Evolutionary conservation across 2,797 vertebrate species (phyloP).

Genomic region (Podargus strigoides): DNA sequence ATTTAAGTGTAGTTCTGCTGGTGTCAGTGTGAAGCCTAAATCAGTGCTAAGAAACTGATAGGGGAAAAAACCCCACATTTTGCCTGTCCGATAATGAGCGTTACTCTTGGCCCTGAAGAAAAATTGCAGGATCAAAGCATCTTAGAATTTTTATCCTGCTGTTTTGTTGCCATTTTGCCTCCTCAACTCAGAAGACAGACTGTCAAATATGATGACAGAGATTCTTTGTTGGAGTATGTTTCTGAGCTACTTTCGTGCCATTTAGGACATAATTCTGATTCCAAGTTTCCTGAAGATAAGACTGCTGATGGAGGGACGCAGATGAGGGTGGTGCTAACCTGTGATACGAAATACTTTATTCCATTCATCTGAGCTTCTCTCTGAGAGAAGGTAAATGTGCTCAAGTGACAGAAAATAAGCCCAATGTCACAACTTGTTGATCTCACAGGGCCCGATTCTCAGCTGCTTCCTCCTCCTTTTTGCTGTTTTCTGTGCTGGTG

Average conservation of each 20-base stretch:
- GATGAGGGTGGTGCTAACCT: neutral
- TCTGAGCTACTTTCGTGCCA: neutral
- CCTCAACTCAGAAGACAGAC: neutral
- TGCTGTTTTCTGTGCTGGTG: neutral
- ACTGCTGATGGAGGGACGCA: neutral
- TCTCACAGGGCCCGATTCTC: neutral
- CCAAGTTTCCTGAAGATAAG: neutral
- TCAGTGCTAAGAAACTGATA: conserved; percentile 5
- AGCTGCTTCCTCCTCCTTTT: neutral
- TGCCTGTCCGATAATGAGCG: neutral
- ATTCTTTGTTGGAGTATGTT: neutral
- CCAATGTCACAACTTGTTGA: neutral
- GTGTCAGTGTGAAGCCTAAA: conserved; percentile 50
- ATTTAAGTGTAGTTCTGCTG: conserved; percentile 45
- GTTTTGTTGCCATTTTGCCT: neutral
- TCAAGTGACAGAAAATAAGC: neutral
- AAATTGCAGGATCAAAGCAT: neutral
- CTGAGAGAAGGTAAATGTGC: neutral
- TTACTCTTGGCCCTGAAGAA: neutral
- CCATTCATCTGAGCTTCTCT: neutral
- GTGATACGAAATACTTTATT: neutral
- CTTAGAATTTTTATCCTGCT: neutral
- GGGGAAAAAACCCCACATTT: conserved; percentile 28
- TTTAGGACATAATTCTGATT: neutral
- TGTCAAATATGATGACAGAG: neutral